Base-by-base conservation (phyloP, 2,113 vertebrate species). In the Aptenodytes forsteri region DNA sequence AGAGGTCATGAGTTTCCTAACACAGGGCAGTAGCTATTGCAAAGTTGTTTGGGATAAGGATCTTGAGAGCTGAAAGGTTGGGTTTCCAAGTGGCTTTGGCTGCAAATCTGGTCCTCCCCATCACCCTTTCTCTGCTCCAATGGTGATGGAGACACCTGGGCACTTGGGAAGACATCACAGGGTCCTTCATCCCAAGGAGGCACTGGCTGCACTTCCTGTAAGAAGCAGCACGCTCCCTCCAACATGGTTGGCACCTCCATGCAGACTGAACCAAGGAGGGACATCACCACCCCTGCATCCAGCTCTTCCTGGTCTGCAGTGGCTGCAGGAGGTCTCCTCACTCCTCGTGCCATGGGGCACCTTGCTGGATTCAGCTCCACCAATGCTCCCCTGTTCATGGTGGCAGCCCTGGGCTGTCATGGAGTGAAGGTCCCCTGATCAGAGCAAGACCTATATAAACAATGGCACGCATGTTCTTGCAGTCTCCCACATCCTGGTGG, bases 231-330 rank as follows among this genome's bases (percentile, higher is more conserved):
- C 1, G 0, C 10, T 54, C 32, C 46, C 29, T 73, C 61, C 21
- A 11, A 3, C 0, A 3, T 40, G 46, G 6, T 42, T 52, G 52
- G 7, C 40, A 84, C 34, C 11, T 64, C n/a, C 4, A 1, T 15
- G 32, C 11, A 36, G 54, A 6, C 21, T 21, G 13, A 72, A 19
- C 30, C 44, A 27, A 80, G 12, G 17, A 70, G 22, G 14, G 22
- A 32, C 4, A 6, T n/a, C 55, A 38, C 23, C 18, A 50, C 9
- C 6, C 26, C 26, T 34, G 36, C 34, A 58, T 52, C 30, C 44
- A 52, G 38, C 7, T 38, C 42, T 19, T 40, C 19, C 38, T 16
- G 38, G 11, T 25, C 58, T 40, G 25, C 0, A 0, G n/a, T 61
- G 30, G 16, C 32, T 69, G 13, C 56, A 65, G 42, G 20, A 69